phyloP scores from a whole-genome alignment of 2,797 vertebrate species.

The Cercopithecus hamlyni region DNA sequence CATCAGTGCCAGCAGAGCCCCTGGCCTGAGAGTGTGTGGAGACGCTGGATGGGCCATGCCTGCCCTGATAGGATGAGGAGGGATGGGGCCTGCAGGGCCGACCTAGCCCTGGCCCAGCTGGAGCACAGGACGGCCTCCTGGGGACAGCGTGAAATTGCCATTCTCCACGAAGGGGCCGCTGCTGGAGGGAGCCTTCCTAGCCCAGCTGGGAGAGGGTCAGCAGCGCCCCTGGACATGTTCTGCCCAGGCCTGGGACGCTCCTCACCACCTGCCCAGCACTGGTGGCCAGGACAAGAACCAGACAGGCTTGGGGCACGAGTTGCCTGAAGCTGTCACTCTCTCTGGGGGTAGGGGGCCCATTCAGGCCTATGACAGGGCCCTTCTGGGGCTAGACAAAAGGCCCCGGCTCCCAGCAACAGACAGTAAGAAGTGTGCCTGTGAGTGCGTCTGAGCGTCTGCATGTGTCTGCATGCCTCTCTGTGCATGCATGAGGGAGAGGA shows the following conservation, averaged over 20 bases:
- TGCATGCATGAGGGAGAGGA: not conserved
- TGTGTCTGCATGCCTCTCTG: not conserved
- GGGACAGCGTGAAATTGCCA: constrained; percentile 73
- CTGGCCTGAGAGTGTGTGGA: not conserved
- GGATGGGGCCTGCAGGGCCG: not conserved
- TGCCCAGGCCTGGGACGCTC: not conserved
- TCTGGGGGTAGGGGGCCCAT: constrained; percentile 53
- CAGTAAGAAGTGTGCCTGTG: not conserved
- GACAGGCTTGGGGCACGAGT: constrained; percentile 69
- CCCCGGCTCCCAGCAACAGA: constrained; percentile 31
- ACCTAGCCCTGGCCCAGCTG: constrained; percentile 61
- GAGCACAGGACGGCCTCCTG: constrained; percentile 50
- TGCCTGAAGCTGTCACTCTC: constrained; percentile 61
- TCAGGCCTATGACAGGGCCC: constrained; percentile 69
- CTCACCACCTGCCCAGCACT: constrained; percentile 74
- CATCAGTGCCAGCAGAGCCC: not conserved
- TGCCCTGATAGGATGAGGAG: not conserved
- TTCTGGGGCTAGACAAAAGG: constrained; percentile 73
- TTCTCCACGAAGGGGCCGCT: constrained; percentile 52
- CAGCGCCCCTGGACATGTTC: constrained; percentile 59
- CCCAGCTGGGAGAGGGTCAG: constrained; percentile 72
- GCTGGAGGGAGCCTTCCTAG: constrained; percentile 54
- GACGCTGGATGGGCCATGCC: not conserved
- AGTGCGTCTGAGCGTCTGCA: not conserved
- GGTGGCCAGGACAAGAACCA: constrained; percentile 73